phyloP scores from a whole-genome alignment of 1,140 invertebrate species.

The Bombus superbus region DNA sequence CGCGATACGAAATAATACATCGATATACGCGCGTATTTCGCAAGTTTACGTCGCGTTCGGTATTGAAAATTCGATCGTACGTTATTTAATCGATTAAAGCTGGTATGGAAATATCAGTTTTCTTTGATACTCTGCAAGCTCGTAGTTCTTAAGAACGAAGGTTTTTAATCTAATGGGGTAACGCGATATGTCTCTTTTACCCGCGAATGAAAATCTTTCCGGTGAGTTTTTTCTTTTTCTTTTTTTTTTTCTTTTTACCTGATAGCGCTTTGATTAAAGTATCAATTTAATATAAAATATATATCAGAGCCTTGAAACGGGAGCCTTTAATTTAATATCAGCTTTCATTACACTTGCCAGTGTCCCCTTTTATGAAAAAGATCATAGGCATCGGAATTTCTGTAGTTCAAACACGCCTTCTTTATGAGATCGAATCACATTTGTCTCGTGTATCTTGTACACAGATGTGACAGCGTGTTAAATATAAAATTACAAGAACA shows the following conservation, averaged over 20 bases:
- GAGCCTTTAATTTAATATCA: conserved; percentile 16
- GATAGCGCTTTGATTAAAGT: background rate
- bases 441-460: background rate
- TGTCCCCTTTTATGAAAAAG: background rate
- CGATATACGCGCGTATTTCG: too few relatives aligned
- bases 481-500: background rate
- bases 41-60: too few relatives aligned
- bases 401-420: background rate
- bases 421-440: background rate
- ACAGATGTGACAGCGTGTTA: background rate
- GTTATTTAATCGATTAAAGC: background rate
- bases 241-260: background rate
- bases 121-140: background rate
- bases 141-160: background rate
- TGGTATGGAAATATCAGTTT: background rate
- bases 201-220: background rate
- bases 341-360: background rate
- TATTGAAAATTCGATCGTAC: background rate
- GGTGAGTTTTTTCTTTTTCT: background rate
- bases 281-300: background rate
- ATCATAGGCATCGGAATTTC: background rate
- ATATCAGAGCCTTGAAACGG: background rate
- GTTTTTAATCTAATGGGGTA: background rate
- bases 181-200: background rate
- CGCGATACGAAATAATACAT: background rate